These are phyloP conservation scores for Scrobipalpa atriplicella DNA, from an alignment of 2,888 invertebrate genomes.

Conservation along the genomic window DNA sequence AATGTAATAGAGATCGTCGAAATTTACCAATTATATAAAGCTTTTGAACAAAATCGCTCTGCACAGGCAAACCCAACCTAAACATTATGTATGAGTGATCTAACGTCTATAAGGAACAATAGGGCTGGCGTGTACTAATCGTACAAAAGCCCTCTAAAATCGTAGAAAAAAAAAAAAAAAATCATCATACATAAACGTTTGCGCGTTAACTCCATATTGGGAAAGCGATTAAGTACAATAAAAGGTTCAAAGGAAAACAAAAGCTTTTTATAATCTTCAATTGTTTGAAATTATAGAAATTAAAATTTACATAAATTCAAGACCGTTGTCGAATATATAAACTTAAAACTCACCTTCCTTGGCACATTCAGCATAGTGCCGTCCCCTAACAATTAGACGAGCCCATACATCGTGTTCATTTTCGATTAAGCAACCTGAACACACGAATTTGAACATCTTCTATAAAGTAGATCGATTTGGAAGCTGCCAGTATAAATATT, in stretches of 20 bases:
- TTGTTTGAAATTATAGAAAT: slow-evolving; percentile 8
- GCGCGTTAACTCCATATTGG: slow-evolving; percentile 3
- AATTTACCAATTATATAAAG: no score
- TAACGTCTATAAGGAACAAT: no score
- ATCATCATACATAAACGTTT: slow-evolving; percentile 1
- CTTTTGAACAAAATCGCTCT: no score
- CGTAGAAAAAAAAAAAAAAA: no score
- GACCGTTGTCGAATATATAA: slow-evolving; percentile 3
- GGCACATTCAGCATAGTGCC: slow-evolving; percentile 46
- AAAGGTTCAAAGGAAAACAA: not conserved
- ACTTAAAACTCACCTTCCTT: not conserved
- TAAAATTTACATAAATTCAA: slow-evolving; percentile 10
- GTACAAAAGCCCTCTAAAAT: no score
- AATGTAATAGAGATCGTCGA: no score
- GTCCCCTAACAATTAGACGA: slow-evolving; percentile 63
- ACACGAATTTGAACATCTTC: slow-evolving; percentile 59
- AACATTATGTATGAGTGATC: no score
- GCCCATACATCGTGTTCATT: slow-evolving; percentile 62
- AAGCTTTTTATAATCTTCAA: slow-evolving; percentile 10
- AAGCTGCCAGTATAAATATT: slow-evolving; percentile 69
- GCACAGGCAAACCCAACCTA: no score
- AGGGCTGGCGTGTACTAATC: no score
- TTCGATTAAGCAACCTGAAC: slow-evolving; percentile 64
- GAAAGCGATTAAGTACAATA: not conserved
- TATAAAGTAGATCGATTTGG: slow-evolving; percentile 65